Base-by-base conservation (phyloP, 2,888 invertebrate species). In the Drosophila flavopinicola region DNA sequence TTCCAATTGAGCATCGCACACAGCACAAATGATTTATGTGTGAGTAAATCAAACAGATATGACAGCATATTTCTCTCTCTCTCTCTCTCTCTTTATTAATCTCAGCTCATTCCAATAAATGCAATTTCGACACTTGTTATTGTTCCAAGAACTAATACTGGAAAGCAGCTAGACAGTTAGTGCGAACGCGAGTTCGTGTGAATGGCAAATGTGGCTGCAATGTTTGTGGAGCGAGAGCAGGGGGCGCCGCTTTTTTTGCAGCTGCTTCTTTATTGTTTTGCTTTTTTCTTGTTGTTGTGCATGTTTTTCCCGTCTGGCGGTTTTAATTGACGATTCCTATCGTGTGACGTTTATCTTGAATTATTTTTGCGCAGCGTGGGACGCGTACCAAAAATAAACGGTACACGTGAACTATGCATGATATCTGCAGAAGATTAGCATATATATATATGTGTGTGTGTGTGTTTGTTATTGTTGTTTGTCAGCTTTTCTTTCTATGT, bases 341-440 rank as follows among this genome's bases (percentile, higher is more conserved):
- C 11, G 49, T 39, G 30, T 74, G 65, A 74, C 70, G 61, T 66
- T 73, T 70, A 52, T 75, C 53, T 33, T 11, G 44, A 58, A 47
- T 63, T 70, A 64, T 71, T 75, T 67, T 71, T 56, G 45, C 42
- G 42, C 68, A 66, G 41, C 57, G 60, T 65, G 51, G 56, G 65
- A 45, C 37, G 70, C 60, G 6, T 45, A 33, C n/a, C 30, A 66
- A 70, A 56, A 75, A 74, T 66, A 69, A 68, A 44, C 38, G 13
- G 27, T 56, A 15, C 83, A 82, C 75, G 82, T 82, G 83, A 74
- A 74, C 48, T 48, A 42, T 66, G 73, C 82, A 67, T 82, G 82
- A 65, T 69, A 53, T 24, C 13, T 38, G 44, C 57, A 65, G 33
- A 65, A 58, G 56, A 53, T 54, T 57, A 32, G 24, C 38, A 38